phyloP scores from a whole-genome alignment of 2,113 vertebrate genomes.

The Pteropus alecto region DNA sequence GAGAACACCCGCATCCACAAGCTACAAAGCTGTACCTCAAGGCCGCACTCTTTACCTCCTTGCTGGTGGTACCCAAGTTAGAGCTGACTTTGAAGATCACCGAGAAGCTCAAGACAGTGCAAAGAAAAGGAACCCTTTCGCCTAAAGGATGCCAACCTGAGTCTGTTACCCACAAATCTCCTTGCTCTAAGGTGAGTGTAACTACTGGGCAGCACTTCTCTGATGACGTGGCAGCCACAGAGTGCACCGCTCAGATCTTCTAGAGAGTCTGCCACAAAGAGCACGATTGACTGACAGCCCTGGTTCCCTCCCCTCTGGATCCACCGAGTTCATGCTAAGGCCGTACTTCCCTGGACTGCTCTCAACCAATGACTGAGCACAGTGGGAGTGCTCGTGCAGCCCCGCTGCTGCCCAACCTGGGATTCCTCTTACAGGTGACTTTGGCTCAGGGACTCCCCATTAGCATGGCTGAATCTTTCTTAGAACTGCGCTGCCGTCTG shows the following conservation, averaged over 20 bases:
- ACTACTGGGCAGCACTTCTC: not conserved
- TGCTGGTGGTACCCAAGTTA: not conserved
- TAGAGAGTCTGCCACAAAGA: not conserved
- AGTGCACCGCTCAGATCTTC: rapidly evolving
- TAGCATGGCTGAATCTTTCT: not conserved
- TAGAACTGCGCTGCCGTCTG: not conserved
- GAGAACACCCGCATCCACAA: not conserved
- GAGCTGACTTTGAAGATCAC: not conserved
- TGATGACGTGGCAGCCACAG: not conserved
- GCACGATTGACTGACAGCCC: not conserved
- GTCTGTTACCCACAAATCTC: not conserved
- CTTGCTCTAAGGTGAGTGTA: not conserved
- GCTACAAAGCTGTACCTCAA: not conserved
- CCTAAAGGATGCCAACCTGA: not conserved
- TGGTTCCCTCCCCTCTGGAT: not conserved
- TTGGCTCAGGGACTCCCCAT: not conserved
- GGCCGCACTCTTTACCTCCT: not conserved
- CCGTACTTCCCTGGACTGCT: not conserved
- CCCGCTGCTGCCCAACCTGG: not conserved
- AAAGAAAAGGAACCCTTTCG: not conserved
- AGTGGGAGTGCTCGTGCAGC: not conserved
- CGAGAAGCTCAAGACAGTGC: not conserved
- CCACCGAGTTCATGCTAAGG: not conserved
- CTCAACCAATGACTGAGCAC: not conserved
- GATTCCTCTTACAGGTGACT: not conserved